Base-by-base conservation (phyloP, 2,888 invertebrate genomes). In the Cryptops parisi region DNA sequence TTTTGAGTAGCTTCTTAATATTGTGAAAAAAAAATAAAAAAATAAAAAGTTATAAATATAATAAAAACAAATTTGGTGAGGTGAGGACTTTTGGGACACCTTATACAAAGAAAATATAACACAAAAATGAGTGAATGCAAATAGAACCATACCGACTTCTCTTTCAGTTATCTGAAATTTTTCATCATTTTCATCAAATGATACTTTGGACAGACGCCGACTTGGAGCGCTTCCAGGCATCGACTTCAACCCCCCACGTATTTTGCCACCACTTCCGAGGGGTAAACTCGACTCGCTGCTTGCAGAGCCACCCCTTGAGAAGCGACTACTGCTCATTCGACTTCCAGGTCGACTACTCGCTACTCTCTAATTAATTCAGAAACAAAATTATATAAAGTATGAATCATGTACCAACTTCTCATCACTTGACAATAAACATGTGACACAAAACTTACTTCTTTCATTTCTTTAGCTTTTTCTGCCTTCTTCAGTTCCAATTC, bases 401-500 rank as follows among this genome's bases (percentile, higher is more conserved):
- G n/a, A n/a, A n/a, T n/a, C n/a, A n/a, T n/a, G n/a, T n/a, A n/a
- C n/a, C n/a, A n/a, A n/a, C n/a, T n/a, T n/a, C n/a, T n/a, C n/a
- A n/a, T n/a, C n/a, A n/a, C n/a, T n/a, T n/a, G n/a, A n/a, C n/a
- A n/a, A n/a, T n/a, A n/a, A n/a, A n/a, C n/a, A n/a, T n/a, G n/a
- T n/a, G n/a, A n/a, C n/a, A n/a, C 38, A 9, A 9, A n/a, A n/a
- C 17, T 40, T 27, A 52, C 52, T 22, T 70, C 70, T 58, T 66
- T 63, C 12, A 70, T 58, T 60, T 70, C 69, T 52, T 68, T 67
- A 1, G 68, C 64, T 57, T 70, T 70, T 58, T 78, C 74, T 2
- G 76, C 80, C 57, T 88, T 83, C 62, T 88, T 85, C 65, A 94
- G 73, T 65, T 91, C 90, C 33, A 79, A 72, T 1, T 81, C 77